A percentile compares a stretch with the other conserved stretches of the same genome.
phyloP scores from a whole-genome alignment of 2,797 vertebrate genomes.

The Australoheros facetus region DNA sequence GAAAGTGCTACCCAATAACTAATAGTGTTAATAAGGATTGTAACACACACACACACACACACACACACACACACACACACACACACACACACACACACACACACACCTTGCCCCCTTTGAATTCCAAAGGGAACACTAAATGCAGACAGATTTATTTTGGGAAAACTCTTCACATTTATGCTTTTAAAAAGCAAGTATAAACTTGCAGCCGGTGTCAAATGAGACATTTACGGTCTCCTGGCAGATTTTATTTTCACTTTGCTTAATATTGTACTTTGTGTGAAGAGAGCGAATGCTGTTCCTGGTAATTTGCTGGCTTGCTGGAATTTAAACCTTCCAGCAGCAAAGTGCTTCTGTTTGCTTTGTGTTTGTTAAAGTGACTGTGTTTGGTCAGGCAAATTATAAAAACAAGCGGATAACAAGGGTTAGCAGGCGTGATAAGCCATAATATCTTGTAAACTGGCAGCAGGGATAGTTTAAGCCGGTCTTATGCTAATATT shows the following conservation, averaged over 20 bases:
- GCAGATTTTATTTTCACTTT: conserved; percentile 21
- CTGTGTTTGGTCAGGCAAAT: conserved; percentile 78
- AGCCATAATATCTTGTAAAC: conserved; percentile 82
- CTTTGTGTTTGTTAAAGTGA: conserved; percentile 63
- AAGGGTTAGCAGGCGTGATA: conserved; percentile 80
- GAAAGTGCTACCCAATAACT: neutral
- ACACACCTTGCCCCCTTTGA: neutral
- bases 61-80: too few relatives aligned
- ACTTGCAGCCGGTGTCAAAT: neutral
- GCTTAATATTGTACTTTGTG: conserved; percentile 14
- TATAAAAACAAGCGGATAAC: conserved; percentile 80
- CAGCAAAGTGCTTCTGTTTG: conserved; percentile 46
- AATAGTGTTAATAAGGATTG: neutral
- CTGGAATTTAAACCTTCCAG: conserved; percentile 50
- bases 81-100: too few relatives aligned
- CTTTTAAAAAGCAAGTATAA: neutral
- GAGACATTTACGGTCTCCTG: conserved; percentile 6
- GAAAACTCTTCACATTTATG: neutral
- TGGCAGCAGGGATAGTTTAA: conserved; percentile 81
- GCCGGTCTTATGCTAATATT: conserved; percentile 79
- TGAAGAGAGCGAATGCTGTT: conserved; percentile 40
- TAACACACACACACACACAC: neutral
- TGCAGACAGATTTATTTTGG: neutral
- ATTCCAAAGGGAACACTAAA: neutral
- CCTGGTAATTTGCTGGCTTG: conserved; percentile 47